These are phyloP conservation scores for Blera fallax DNA, from an alignment of 2,888 invertebrate genomes.

Conservation along the genomic window DNA sequence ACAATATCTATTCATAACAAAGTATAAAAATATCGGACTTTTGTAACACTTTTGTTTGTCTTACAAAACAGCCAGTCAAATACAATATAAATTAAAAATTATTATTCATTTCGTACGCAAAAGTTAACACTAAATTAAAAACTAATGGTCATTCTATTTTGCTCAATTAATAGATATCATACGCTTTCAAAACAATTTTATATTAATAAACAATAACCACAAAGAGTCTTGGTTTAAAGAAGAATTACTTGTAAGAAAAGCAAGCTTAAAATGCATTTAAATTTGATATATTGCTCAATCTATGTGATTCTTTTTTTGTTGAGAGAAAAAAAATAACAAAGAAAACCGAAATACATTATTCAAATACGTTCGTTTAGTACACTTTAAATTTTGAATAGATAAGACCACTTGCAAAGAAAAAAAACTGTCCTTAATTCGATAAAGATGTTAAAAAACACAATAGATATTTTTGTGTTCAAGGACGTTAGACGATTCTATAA, in stretches of 20 bases:
- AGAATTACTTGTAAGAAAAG: background rate
- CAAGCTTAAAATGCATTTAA: background rate
- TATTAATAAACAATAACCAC: background rate
- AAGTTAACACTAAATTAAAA: conserved; percentile 7
- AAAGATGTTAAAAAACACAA: no score
- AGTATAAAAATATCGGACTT: background rate
- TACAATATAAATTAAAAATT: conserved; percentile 12
- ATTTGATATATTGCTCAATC: conserved; percentile 18
- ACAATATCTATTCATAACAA: background rate
- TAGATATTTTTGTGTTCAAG: no score
- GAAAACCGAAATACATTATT: background rate
- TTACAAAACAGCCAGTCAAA: conserved; percentile 29
- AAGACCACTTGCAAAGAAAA: no score
- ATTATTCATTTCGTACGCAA: background rate
- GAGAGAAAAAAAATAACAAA: background rate
- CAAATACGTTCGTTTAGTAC: background rate
- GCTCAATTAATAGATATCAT: background rate
- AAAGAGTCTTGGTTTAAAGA: background rate
- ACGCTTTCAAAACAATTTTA: background rate
- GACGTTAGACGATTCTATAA: no score
- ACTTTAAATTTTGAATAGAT: background rate
- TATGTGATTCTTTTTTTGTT: background rate
- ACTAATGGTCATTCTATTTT: conserved; percentile 33
- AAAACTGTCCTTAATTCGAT: no score
- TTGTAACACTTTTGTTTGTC: background rate